These are phyloP conservation scores for Pantherophis vulpinus DNA, from an alignment of 2,797 vertebrate genomes.

Conservation along the genomic window DNA sequence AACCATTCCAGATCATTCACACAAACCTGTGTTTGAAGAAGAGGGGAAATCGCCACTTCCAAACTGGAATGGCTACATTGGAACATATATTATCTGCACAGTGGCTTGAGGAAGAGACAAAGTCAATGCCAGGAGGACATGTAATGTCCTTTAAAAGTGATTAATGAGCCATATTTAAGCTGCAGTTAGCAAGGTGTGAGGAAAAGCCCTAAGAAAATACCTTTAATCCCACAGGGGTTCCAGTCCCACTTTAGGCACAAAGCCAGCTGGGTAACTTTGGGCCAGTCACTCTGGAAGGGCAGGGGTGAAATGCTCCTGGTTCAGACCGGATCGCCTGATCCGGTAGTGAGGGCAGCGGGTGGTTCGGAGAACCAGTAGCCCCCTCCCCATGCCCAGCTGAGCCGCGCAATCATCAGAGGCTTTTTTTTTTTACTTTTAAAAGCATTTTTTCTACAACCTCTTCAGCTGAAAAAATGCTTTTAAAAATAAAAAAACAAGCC, in stretches of 20 bases:
- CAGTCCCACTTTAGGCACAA: background rate
- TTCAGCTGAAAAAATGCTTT: too few relatives aligned
- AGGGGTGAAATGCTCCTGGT: too few relatives aligned
- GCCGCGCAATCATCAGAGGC: too few relatives aligned
- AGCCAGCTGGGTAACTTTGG: background rate
- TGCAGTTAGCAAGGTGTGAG: background rate
- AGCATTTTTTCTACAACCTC: too few relatives aligned
- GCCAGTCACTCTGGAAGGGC: background rate
- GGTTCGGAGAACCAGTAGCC: too few relatives aligned
- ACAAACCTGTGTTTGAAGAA: background rate
- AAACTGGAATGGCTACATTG: background rate
- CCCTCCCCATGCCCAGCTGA: too few relatives aligned
- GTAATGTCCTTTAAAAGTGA: background rate
- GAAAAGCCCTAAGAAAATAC: background rate
- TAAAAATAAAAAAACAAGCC: too few relatives aligned
- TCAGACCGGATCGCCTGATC: too few relatives aligned
- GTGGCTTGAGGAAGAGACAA: background rate
- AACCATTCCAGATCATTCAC: background rate
- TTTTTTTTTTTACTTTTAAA: too few relatives aligned
- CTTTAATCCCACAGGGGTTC: background rate
- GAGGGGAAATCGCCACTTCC: background rate
- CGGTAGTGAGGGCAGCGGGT: too few relatives aligned
- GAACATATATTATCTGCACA: background rate
- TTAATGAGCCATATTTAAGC: background rate
- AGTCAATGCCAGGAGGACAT: background rate